Evolutionary conservation across 2,888 invertebrate species (phyloP), one percentile per base, ranked within the genome.

Genomic region (Agrenia bidenticulata): DNA sequence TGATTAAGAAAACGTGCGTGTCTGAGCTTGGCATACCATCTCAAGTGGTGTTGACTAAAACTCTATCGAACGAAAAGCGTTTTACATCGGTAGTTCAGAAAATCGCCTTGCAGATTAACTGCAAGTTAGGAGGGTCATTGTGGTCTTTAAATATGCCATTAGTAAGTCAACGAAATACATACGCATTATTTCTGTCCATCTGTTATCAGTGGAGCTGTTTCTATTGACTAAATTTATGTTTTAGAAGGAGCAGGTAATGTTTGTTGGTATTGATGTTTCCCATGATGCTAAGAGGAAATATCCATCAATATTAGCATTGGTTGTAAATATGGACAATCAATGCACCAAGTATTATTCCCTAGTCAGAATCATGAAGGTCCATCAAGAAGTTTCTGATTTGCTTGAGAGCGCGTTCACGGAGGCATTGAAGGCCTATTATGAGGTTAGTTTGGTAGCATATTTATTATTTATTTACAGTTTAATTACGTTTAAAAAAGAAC

Each of bases 101-200:
- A 81, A 90, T 97, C 49, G 86, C 90, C 0, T 81, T 97, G 24
- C 96, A 97, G 81, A 93, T 97, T 74, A 95, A 94, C 78, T 94
- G 94, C 79, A 97, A 97, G 81, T 81, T 97, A 9, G 96, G 96
- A 2, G 96, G 96, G 1, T 88, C 92, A 0, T 80, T 96, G 23
- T 97, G 97, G 97, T 85, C 87, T 1, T 82, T 96, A 0, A 82
- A 84, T 27, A 90, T 94, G 63, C 96, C 95, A 0, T 83, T 89
- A 78, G 85, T 85, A 80, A 78, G 80, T 17, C 32, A 32, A 32
- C 32, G 11, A 7, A 7, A 32, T 32, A 32, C 32, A 32, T 32
- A 32, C n/a, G n/a, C n/a, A n/a, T n/a, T n/a, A n/a, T n/a, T n/a
- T n/a, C n/a, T n/a, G n/a, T n/a, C n/a, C n/a, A n/a, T n/a, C n/a